A percentile compares a stretch with the other conserved stretches of the same genome.
Evolutionary conservation across 37 sponge, comb jelly and placozoan species (phyloP).

Genomic region (Mnemiopsis leidyi): DNA sequence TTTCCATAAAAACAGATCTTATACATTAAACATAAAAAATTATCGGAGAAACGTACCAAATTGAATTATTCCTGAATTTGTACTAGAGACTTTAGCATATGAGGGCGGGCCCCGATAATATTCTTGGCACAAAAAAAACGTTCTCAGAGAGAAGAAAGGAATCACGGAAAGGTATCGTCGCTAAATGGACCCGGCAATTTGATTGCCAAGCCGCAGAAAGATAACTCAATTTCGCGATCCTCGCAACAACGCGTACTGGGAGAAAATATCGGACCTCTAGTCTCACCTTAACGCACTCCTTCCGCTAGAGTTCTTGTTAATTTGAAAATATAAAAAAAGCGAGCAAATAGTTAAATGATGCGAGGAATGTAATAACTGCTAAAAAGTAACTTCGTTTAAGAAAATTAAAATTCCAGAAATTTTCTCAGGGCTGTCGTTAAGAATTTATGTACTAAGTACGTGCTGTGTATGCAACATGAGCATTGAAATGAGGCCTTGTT

Average conservation of each 20-base stretch:
- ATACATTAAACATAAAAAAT: too few species aligned
- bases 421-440: conserved; percentile 14
- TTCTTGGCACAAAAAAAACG: too few species aligned
- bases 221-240: neutral
- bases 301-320: too few species aligned
- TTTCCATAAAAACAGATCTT: too few species aligned
- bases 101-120: neutral
- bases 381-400: neutral
- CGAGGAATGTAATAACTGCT: neutral
- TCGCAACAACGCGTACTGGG: too few species aligned
- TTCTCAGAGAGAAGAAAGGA: neutral
- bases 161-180: neutral
- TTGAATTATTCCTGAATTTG: neutral
- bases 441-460: neutral
- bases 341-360: neutral
- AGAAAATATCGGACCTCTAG: too few species aligned
- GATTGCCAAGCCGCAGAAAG: neutral
- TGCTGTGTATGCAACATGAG: too few species aligned
- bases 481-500: too few species aligned
- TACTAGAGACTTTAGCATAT: too few species aligned
- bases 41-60: neutral
- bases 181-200: neutral
- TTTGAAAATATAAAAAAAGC: neutral
- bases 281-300: too few species aligned
- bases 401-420: neutral